Evolutionary conservation across 35 echinoderm and acorn worm genomes (phyloP).

Genomic region (Holothuria glaberrima): DNA sequence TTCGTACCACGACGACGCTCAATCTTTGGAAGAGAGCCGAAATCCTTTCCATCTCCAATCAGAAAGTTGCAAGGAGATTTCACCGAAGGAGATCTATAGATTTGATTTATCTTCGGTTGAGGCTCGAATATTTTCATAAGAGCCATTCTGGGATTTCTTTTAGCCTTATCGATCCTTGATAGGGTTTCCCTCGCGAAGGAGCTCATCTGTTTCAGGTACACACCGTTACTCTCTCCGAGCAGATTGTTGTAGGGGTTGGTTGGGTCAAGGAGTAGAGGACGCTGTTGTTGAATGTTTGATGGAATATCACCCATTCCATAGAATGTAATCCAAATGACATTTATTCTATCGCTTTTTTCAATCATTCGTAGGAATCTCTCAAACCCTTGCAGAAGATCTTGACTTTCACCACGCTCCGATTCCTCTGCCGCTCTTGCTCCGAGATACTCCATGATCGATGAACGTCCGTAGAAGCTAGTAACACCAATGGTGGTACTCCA

Average conservation of each 20-base stretch:
- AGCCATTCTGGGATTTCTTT: conserved; percentile 16
- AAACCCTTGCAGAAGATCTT: conserved; percentile 30
- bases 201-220: not conserved
- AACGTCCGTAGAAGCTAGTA: conserved; percentile 19
- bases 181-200: conserved; percentile 8
- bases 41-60: not conserved
- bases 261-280: conserved; percentile 33
- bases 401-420: not conserved
- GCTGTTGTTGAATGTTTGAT: not conserved
- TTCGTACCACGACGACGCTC: conserved; percentile 7
- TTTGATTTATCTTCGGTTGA: not conserved
- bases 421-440: conserved; percentile 39
- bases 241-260: conserved; percentile 56
- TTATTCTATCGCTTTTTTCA: not conserved
- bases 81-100: not conserved
- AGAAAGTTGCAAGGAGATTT: not conserved
- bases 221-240: not conserved
- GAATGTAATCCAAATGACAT: conserved; percentile 17
- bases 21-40: conserved; percentile 1
- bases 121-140: conserved; percentile 17
- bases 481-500: conserved; percentile 44
- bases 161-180: not conserved
- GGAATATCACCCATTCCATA: conserved; percentile 23
- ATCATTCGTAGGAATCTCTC: conserved; percentile 32
- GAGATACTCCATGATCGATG: conserved; percentile 48